Percentiles rank a stretch among this genome's conserved stretches.
Evolutionary conservation across 2,113 vertebrate genomes (phyloP).

Genomic region (Leuciscus idus): DNA sequence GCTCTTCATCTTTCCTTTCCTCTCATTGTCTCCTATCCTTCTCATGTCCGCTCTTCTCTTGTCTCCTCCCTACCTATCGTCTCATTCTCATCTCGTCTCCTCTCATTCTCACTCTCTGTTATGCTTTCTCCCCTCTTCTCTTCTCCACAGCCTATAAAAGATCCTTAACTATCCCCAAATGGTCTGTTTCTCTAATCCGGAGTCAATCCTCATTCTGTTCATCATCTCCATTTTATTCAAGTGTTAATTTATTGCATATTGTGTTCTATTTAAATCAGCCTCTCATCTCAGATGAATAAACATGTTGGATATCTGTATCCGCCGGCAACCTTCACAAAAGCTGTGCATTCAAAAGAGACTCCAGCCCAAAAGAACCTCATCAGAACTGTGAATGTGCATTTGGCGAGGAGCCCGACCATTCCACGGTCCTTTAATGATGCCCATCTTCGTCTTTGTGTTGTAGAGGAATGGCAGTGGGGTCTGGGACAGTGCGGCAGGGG

Average conservation of each 20-base stretch:
- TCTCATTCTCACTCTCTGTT: neutral
- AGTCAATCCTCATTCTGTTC: slow-evolving; percentile 29
- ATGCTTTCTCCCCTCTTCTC: neutral
- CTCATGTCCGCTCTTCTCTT: too few relatives aligned
- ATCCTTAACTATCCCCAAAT: neutral
- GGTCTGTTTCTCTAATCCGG: neutral
- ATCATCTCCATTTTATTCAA: slow-evolving; percentile 25
- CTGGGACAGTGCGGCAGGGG: slow-evolving; percentile 9
- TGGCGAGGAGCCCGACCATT: slow-evolving; percentile 5
- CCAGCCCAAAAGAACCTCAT: slow-evolving; percentile 20
- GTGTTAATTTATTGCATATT: slow-evolving; percentile 25
- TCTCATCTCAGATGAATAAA: slow-evolving; percentile 37
- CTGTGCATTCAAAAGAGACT: slow-evolving; percentile 18
- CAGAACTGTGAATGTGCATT: slow-evolving; percentile 34
- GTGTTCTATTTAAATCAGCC: slow-evolving; percentile 22
- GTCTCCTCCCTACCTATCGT: neutral
- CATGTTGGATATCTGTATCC: slow-evolving; percentile 23
- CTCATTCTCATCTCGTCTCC: neutral
- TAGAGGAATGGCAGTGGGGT: neutral
- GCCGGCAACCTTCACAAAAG: neutral
- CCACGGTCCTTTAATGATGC: slow-evolving; percentile 11
- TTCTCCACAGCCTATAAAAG: neutral
- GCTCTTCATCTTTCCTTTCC: neutral
- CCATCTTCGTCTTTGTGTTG: slow-evolving; percentile 13
- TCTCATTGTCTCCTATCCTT: neutral